Conservation (phyloP, 1,140 invertebrate genomes). For the Zophobas atratus region DNA sequence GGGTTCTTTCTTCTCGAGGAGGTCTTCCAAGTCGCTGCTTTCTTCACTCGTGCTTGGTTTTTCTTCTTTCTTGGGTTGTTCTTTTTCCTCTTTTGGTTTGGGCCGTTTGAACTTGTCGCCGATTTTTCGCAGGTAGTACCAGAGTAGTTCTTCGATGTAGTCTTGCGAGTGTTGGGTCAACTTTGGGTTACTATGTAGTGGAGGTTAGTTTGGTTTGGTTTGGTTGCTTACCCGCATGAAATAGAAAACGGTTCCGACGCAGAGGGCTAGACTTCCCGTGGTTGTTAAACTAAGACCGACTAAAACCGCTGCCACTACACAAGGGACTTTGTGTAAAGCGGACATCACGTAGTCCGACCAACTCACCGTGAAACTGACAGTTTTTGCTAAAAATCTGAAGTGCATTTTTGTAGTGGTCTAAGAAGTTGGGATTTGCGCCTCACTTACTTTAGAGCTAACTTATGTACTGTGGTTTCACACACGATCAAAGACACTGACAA, state of each 20-base stretch:
- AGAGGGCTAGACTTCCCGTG: constrained; percentile 72
- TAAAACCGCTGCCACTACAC: constrained; percentile 68
- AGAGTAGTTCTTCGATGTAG: constrained; percentile 78
- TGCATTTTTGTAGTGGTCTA: constrained; percentile 1
- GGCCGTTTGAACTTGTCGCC: constrained; percentile 64
- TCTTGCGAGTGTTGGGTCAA: constrained; percentile 82
- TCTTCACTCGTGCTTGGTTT: background rate
- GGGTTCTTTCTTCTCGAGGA: constrained; percentile 17
- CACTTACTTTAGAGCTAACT: constrained; percentile 71
- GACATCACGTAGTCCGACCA: constrained; percentile 73
- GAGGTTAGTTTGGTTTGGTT: background rate
- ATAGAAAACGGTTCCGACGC: constrained; percentile 72
- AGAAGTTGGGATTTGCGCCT: background rate
- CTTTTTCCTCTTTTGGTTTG: constrained; percentile 27
- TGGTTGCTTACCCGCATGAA: constrained; percentile 70
- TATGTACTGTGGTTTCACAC: constrained; percentile 73
- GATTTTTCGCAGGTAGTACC: constrained; percentile 70
- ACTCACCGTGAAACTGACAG: constrained; percentile 69
- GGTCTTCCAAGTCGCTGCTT: background rate
- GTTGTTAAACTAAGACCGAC: constrained; percentile 70
- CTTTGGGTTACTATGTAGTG: constrained; percentile 59
- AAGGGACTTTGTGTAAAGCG: constrained; percentile 71
- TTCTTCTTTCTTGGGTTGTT: constrained; percentile 21
- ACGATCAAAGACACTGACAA: constrained; percentile 71
- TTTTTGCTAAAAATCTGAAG: constrained; percentile 70